Evolutionary conservation across 1,140 invertebrate species (phyloP).

Genomic region (Amyelois transitella): DNA sequence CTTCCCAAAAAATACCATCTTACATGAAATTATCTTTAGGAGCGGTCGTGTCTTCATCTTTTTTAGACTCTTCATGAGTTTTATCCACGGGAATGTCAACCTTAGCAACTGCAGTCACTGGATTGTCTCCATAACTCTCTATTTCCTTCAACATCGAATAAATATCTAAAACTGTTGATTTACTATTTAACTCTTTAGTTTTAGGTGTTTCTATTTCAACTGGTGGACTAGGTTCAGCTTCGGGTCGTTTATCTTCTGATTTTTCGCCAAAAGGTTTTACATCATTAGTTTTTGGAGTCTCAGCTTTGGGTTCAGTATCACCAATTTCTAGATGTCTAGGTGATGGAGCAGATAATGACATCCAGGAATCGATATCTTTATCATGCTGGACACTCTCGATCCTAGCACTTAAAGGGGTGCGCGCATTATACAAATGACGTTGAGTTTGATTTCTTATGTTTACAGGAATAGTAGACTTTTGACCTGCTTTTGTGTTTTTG

Average conservation of each 20-base stretch:
- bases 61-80: slow-evolving; percentile 20
- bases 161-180: slow-evolving; percentile 66
- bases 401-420: slow-evolving; percentile 47
- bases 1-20: slow-evolving; percentile 14
- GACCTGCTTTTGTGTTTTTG: slow-evolving; percentile 24
- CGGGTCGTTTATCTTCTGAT: slow-evolving; percentile 6
- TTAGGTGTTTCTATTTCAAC: slow-evolving; percentile 10
- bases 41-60: slow-evolving; percentile 35
- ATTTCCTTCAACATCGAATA: slow-evolving; percentile 72
- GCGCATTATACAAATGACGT: slow-evolving; percentile 35
- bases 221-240: not conserved
- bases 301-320: slow-evolving; percentile 15
- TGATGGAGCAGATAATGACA: slow-evolving; percentile 58
- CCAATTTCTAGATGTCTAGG: slow-evolving; percentile 43
- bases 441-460: slow-evolving; percentile 37
- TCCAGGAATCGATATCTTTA: slow-evolving; percentile 72
- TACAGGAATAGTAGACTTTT: slow-evolving; percentile 27
- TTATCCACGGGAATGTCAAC: slow-evolving; percentile 12
- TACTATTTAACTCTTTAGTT: slow-evolving; percentile 42
- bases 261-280: slow-evolving; percentile 9
- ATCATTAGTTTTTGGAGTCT: slow-evolving; percentile 9
- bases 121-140: slow-evolving; percentile 63
- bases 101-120: slow-evolving; percentile 32
- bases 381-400: slow-evolving; percentile 62
- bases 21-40: slow-evolving; percentile 67